Base-by-base conservation (phyloP, 1,140 invertebrate species). In the Ectropis grisescens region DNA sequence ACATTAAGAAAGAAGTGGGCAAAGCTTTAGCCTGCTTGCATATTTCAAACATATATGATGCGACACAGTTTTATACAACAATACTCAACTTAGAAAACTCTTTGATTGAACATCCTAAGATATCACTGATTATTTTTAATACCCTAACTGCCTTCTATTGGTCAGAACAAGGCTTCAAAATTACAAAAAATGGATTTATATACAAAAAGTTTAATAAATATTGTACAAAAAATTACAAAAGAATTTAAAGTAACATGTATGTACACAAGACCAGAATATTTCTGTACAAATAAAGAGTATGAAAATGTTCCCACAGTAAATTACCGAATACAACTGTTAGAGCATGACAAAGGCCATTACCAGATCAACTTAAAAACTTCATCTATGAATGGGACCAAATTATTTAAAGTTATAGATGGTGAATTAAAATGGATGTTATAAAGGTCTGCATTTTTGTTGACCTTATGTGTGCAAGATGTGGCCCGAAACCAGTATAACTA, bases 101-200 rank as follows among this genome's bases (percentile, higher is more conserved):
- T 13, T 45, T 76, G 31, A 36, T 47, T 12, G 52, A 60, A 47
- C 29, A 72, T 48, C 32, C 42, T 33, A 66, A 66, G 47, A 53
- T 70, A 32, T 58, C 67, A 26, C 35, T 80, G 14, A 7, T 70
- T 29, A 48, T 74, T 27, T 55, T 76, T 54, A 47, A 80, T 44
- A 72, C 65, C 19, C 33, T 76, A 25, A 66, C 61, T 34, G 71
- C 69, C 45, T 80, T 75, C 53, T 80, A 76, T 53, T 79, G 74
- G 74, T 61, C 58, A 36, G 71, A 80, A 53, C 69, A 74, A 55
- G 42, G 33, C 34, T 65, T 48, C 12, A 76, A 69, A 65, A 59
- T 70, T 41, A 55, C 26, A 13, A 72, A n/a, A 69, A 48, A 76
- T 80, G 71, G 69, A 76, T 57, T 29, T 40, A 10, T 75, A 72